Percentiles rank a stretch among this genome's conserved stretches.
These are phyloP conservation scores for Danio tinwini DNA, from an alignment of 2,797 vertebrate genomes.

Conservation along the genomic window DNA sequence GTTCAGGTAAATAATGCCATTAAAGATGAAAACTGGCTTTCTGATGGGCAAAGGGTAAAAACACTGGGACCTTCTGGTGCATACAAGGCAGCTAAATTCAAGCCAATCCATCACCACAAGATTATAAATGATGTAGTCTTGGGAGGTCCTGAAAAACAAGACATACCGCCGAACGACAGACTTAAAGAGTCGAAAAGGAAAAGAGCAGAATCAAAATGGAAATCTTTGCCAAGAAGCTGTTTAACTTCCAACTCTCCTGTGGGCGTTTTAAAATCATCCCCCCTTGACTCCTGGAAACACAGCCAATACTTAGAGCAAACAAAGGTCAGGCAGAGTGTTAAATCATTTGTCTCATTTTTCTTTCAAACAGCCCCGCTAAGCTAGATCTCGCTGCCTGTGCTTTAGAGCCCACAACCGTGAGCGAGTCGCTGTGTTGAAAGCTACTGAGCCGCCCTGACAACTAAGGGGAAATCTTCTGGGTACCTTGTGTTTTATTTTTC, in stretches of 20 bases:
- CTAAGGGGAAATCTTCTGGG: conserved; percentile 50
- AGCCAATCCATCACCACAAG: conserved; percentile 41
- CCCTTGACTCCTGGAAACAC: conserved; percentile 59
- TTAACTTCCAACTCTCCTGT: conserved; percentile 62
- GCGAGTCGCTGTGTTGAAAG: conserved; percentile 57
- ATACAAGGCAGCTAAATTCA: conserved; percentile 51
- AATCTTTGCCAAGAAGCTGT: conserved; percentile 61
- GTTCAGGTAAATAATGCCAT: conserved; percentile 50
- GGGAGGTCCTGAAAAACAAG: conserved; percentile 43
- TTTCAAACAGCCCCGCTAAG: conserved; percentile 45
- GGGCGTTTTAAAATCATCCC: conserved; percentile 62
- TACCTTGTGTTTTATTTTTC: conserved; percentile 28
- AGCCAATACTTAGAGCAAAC: conserved; percentile 67
- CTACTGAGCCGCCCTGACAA: conserved; percentile 45
- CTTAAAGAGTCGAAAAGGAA: conserved; percentile 40
- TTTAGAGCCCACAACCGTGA: conserved; percentile 48
- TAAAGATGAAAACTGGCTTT: conserved; percentile 29
- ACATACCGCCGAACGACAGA: conserved; percentile 46
- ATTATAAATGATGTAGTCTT: conserved; percentile 53
- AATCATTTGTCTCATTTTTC: conserved; percentile 62
- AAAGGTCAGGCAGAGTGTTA: conserved; percentile 67
- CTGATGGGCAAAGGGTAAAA: conserved; percentile 19
- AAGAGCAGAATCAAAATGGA: conserved; percentile 56
- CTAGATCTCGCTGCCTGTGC: conserved; percentile 40
- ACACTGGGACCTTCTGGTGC: conserved; percentile 34